A percentile compares a stretch with the other conserved stretches of the same genome.
These are phyloP conservation scores for Panulirus ornatus DNA, from an alignment of 1,140 invertebrate species.

Conservation along the genomic window DNA sequence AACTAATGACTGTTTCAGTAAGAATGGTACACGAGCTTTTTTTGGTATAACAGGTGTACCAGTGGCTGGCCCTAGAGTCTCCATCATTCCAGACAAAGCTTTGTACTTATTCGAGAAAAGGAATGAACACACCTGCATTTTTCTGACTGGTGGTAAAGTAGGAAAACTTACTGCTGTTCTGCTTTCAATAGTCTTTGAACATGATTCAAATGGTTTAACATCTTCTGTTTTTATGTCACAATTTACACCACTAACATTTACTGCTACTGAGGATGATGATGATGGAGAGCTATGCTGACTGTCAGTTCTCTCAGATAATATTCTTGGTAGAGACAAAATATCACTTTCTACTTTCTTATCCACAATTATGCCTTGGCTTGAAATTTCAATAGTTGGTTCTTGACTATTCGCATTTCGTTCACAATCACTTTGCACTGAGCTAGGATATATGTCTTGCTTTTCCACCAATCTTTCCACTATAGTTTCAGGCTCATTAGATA, in stretches of 20 bases:
- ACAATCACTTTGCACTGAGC: neutral
- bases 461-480: neutral
- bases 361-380: neutral
- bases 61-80: neutral
- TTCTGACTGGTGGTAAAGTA: neutral
- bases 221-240: neutral
- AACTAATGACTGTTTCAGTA: neutral
- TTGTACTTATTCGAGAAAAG: slow-evolving; percentile 3
- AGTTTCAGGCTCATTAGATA: neutral
- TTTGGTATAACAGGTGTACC: neutral
- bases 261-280: neutral
- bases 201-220: neutral
- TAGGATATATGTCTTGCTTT: too few species aligned
- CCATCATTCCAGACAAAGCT: neutral
- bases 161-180: neutral
- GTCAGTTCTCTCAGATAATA: too few species aligned
- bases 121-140: neutral
- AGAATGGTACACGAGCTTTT: neutral
- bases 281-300: too few species aligned
- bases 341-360: neutral
- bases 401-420: neutral
- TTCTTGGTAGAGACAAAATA: neutral
- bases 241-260: neutral
- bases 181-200: neutral
- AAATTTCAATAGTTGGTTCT: neutral